These are phyloP conservation scores for Falcunculus frontatus DNA, from an alignment of 2,113 vertebrate genomes.

Conservation along the genomic window DNA sequence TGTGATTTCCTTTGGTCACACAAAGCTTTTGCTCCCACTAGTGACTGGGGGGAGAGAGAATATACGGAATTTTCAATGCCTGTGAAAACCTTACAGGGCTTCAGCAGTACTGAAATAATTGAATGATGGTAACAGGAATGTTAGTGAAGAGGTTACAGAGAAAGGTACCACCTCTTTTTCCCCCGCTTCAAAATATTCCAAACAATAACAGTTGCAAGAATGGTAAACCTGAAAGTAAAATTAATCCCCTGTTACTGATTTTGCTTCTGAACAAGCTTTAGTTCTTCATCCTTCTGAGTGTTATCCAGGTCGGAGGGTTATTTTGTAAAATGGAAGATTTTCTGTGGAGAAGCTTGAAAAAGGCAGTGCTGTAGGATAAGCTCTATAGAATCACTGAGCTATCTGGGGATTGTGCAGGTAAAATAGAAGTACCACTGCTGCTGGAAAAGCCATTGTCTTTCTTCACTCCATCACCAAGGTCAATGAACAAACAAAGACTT, in stretches of 20 bases:
- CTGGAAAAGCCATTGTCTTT: background rate
- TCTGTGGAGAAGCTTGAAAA: background rate
- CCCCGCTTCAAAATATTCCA: background rate
- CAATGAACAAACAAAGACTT: background rate
- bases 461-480: background rate
- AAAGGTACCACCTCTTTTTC: background rate
- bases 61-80: background rate
- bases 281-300: background rate
- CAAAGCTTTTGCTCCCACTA: background rate
- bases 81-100: background rate
- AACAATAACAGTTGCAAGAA: background rate
- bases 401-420: background rate
- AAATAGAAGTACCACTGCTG: background rate
- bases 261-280: background rate
- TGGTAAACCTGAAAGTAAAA: background rate
- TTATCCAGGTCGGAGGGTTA: fast-evolving
- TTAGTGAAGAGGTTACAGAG: background rate
- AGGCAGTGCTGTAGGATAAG: background rate
- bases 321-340: background rate
- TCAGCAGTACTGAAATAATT: background rate
- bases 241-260: background rate
- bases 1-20: background rate
- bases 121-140: background rate
- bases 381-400: background rate
- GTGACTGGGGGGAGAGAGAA: background rate